Evolutionary conservation across 2,888 invertebrate species (phyloP).

Genomic region (Marronus borbonicus): DNA sequence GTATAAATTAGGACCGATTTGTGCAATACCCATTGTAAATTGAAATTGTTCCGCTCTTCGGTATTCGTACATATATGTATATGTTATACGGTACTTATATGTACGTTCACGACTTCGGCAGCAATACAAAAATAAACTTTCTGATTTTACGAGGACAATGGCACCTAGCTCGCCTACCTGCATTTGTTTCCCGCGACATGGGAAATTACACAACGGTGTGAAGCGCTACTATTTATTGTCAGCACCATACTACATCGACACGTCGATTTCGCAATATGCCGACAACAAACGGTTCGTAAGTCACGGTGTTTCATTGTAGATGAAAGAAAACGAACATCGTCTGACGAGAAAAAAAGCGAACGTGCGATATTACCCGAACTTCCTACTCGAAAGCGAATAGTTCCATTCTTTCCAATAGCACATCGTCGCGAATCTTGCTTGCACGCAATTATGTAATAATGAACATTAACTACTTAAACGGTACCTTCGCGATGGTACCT

Average conservation of each 20-base stretch:
- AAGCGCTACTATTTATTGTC: conserved; percentile 32
- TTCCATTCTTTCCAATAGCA: conserved; percentile 8
- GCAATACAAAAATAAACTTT: conserved; percentile 29
- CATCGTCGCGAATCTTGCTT: neutral
- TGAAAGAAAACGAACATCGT: conserved; percentile 11
- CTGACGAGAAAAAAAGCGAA: conserved; percentile 11
- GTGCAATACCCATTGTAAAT: conserved; percentile 3
- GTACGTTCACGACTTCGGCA: conserved; percentile 12
- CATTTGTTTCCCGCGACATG: conserved; percentile 44
- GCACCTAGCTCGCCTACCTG: conserved; percentile 39
- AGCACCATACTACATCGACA: neutral
- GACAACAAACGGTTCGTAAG: conserved; percentile 23
- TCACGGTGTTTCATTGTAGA: conserved; percentile 9
- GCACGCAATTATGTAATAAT: too few species aligned
- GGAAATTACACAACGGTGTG: conserved; percentile 47
- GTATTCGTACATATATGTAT: neutral
- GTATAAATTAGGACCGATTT: conserved; percentile 14
- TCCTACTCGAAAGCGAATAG: conserved; percentile 11
- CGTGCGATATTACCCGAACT: neutral
- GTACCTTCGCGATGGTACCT: too few species aligned
- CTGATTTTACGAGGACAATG: conserved; percentile 46
- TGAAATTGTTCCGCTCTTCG: neutral
- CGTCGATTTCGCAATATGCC: conserved; percentile 26
- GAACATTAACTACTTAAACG: too few species aligned
- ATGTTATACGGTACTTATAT: too few species aligned